phyloP scores from a whole-genome alignment of 1,140 invertebrate species.

The Scaptomyza pallida region DNA sequence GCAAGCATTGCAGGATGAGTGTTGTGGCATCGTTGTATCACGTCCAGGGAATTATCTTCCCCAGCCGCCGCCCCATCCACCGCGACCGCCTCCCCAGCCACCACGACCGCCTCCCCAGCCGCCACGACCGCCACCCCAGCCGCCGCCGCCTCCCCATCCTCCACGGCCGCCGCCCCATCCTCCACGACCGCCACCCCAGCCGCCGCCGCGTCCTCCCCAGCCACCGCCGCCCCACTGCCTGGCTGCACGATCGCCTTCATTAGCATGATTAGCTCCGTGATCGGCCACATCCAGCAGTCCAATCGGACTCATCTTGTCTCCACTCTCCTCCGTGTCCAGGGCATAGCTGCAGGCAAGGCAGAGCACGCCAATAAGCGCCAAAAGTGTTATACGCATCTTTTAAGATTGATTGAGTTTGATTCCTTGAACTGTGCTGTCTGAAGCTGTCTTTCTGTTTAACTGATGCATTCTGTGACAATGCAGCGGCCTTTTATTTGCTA shows the following conservation, averaged over 20 bases:
- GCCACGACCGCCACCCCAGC: conserved; percentile 9
- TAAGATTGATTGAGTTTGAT: neutral
- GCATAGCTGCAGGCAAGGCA: conserved; percentile 35
- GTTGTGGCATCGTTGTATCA: neutral
- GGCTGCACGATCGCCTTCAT: conserved; percentile 31
- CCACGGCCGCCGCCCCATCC: conserved; percentile 20
- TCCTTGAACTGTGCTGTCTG: conserved; percentile 1
- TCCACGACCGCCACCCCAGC: conserved; percentile 19
- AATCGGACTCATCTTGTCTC: conserved; percentile 3
- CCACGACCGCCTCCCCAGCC: conserved; percentile 12
- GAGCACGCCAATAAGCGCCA: conserved; percentile 33
- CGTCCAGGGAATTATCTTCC: neutral
- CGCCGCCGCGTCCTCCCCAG: conserved; percentile 11
- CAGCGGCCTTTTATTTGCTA: conserved; percentile 21
- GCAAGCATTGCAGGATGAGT: neutral
- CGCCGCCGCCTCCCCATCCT: conserved; percentile 8
- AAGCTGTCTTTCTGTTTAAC: conserved; percentile 2
- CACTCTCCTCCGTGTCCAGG: neutral
- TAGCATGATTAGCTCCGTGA: conserved; percentile 49
- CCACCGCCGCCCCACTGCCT: conserved; percentile 30
- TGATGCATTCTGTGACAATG: neutral
- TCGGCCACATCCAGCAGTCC: conserved; percentile 49
- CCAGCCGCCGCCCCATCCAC: conserved; percentile 12
- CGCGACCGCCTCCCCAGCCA: conserved; percentile 6
- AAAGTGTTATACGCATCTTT: conserved; percentile 39